These are phyloP conservation scores for Silurus lanzhouensis DNA, from an alignment of 2,797 vertebrate genomes.

Conservation along the genomic window DNA sequence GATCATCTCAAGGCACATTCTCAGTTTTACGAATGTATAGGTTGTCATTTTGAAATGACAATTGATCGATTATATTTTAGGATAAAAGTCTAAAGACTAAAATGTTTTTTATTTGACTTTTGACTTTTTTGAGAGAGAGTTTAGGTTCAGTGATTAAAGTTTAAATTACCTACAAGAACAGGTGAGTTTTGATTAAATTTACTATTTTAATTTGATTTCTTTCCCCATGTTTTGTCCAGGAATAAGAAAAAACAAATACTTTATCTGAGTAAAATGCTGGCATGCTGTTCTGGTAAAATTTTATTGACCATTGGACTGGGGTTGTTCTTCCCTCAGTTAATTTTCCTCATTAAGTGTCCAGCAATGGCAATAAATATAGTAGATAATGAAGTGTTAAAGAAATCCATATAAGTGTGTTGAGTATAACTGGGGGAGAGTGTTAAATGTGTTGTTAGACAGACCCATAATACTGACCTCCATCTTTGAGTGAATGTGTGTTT, in stretches of 20 bases:
- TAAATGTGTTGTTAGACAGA: background rate
- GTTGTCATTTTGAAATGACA: background rate
- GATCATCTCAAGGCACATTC: background rate
- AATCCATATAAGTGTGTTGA: background rate
- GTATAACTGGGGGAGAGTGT: slow-evolving; percentile 1
- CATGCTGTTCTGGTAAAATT: background rate
- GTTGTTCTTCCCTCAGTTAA: background rate
- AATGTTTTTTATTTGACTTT: background rate
- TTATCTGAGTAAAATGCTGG: background rate
- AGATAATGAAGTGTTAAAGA: background rate
- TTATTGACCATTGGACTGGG: background rate
- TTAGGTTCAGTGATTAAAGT: background rate
- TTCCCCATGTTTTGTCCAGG: background rate
- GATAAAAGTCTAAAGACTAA: too few relatives aligned
- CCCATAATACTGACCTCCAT: slow-evolving; percentile 4
- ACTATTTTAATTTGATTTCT: background rate
- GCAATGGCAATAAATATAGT: background rate
- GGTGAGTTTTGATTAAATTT: background rate
- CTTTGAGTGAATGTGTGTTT: background rate
- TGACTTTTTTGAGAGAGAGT: background rate
- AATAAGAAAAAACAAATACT: background rate
- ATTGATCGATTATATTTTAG: background rate
- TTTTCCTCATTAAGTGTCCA: slow-evolving; percentile 2
- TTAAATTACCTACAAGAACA: background rate
- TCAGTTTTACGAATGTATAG: background rate